Base-by-base conservation (phyloP, 2,888 invertebrate genomes). In the Agonopterix arenella region DNA sequence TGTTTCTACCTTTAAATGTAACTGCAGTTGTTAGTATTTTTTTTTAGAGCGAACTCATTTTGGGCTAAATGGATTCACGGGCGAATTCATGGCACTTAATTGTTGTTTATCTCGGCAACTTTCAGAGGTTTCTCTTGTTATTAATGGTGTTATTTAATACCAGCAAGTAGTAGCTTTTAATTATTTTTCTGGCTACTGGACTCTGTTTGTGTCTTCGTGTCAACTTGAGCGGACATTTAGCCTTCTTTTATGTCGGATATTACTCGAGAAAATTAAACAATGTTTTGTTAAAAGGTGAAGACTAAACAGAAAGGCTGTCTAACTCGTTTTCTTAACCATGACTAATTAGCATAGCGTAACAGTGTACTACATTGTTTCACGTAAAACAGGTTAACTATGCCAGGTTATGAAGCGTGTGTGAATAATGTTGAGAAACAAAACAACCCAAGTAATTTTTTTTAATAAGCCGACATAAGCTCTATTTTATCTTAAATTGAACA, bases 71-170 rank as follows among this genome's bases (percentile, higher is more conserved):
- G 66, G 70, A 61, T 8, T 65, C 61, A 61, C 58, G 62, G 57
- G 64, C 59, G 69, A 76, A 76, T 71, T 78, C 68, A 61, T 64
- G 64, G 73, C 28, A 28, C 28, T 28, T 79, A 80, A 82, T 76
- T 78, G 75, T 80, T 83, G 74, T 82, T 84, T 83, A 83, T 81
- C 77, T 81, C 68, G 67, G 66, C 68, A 76, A 77, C 70, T 79
- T 80, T 80, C 73, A 67, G 77, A 70, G 76, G 75, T 70, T 77
- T 71, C 76, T 11, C 43, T 65, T 69, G 71, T 83, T 80, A 84
- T 84, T 83, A 84, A 85, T 82, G 82, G 74, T 79, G 73, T 82
- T 81, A 75, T 83, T 76, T 78, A 76, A 76, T 73, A 77, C 77
- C 78, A 72, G 68, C 68, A 60, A 77, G 66, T 72, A 71, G 72